Base-by-base conservation (phyloP, 2,113 vertebrate species). In the Polyodon spathula region DNA sequence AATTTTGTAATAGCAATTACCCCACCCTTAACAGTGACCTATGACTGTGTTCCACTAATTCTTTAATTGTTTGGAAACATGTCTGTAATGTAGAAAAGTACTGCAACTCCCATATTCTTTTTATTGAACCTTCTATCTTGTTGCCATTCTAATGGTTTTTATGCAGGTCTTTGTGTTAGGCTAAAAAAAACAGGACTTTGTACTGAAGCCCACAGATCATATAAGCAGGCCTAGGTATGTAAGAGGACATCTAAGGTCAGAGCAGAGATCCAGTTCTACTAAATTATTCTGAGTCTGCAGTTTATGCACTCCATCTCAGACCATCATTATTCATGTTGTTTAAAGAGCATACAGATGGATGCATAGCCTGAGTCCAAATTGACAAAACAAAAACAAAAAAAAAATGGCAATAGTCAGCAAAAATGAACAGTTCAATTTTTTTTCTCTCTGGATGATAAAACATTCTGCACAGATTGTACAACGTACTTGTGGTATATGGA, bases 151-250 rank as follows among this genome's bases (percentile, higher is more conserved):
- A 9, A n/a, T 17, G 2, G n/a, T 37, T 6, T 55, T 55, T 55
- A 55, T 55, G 53, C 27, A 16, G 8, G 9, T 55, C 53, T 55
- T 17, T 17, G 27, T 37, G 37, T 55, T 55, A 37, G n/a, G 53
- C n/a, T 55, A 11, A 16, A 55, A 55, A 55, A 55, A 55, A 6
- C 8, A 55, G 53, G 53, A 55, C 53, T 55, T 55, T 55, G 53
- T 17, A 9, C 53, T 16, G 15, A 37, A 55, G 37, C 37, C 8
- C 15, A 27, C 37, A 38, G 37, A 38, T 55, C 4, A 10, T 55
- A 38, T 55, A 55, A 9, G 17, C 17, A 55, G 17, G 9, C 53
- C 53, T 55, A 11, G 8, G 15, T 11, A 37, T 8, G 27, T 17
- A n/a, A 55, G 53, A 55, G 27, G 16, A 37, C 5, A 4, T 55